phyloP scores from a whole-genome alignment of 2,888 invertebrate genomes.

The Caenorhabditis macrosperma region DNA sequence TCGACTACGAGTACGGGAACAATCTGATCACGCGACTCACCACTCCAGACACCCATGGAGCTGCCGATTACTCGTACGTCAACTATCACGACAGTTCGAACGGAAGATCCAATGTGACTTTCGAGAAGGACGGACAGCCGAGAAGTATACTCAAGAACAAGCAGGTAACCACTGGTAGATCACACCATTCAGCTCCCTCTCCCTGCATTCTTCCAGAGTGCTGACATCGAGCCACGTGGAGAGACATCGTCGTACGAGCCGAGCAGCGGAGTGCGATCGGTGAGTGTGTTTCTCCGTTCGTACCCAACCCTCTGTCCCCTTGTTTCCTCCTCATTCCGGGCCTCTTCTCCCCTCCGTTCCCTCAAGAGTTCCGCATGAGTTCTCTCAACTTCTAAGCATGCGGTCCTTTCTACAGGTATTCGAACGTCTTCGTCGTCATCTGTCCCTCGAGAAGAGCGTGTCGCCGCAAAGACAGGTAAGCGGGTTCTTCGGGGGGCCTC shows the following conservation, averaged over 20 bases:
- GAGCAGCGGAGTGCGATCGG: slow-evolving; percentile 54
- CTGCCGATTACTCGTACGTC: slow-evolving; percentile 76
- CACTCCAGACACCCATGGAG: slow-evolving; percentile 65
- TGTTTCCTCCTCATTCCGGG: slow-evolving; percentile 13
- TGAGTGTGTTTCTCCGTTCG: slow-evolving; percentile 13
- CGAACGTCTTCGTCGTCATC: slow-evolving; percentile 73
- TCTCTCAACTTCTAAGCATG: slow-evolving; percentile 57
- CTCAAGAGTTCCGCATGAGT: slow-evolving; percentile 32
- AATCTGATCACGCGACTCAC: slow-evolving; percentile 31
- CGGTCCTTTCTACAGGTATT: slow-evolving; percentile 62
- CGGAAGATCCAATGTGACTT: slow-evolving; percentile 53
- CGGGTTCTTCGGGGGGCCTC: slow-evolving; percentile 3
- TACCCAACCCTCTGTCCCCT: slow-evolving; percentile 1
- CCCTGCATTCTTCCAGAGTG: slow-evolving; percentile 52
- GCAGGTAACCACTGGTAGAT: slow-evolving; percentile 63
- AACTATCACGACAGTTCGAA: slow-evolving; percentile 76
- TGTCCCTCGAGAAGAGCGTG: slow-evolving; percentile 75
- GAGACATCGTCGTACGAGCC: slow-evolving; percentile 57
- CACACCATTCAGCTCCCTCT: neutral
- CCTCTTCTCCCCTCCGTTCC: slow-evolving; percentile 12
- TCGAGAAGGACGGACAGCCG: slow-evolving; percentile 65
- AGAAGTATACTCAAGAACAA: slow-evolving; percentile 78
- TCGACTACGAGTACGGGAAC: slow-evolving; percentile 55
- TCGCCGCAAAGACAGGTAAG: slow-evolving; percentile 65
- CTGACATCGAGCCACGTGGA: slow-evolving; percentile 66